A percentile compares a stretch with the other conserved stretches of the same genome.
These are phyloP conservation scores for Eugnorisma glareosa DNA, from an alignment of 2,888 invertebrate species.

Conservation along the genomic window DNA sequence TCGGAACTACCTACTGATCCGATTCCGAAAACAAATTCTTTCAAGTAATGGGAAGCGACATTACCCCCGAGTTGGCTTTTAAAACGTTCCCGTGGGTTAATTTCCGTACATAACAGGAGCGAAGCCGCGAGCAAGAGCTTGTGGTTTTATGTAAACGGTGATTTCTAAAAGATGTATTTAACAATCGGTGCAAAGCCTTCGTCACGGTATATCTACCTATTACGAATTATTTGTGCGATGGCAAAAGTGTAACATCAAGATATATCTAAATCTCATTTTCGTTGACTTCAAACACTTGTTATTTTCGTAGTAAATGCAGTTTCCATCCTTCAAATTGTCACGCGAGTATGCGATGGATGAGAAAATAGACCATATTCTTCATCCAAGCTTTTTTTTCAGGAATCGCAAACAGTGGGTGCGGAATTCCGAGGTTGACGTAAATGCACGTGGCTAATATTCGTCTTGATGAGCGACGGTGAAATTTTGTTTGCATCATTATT, in stretches of 20 bases:
- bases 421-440: constrained; percentile 52
- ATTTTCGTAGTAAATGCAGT: constrained; percentile 5
- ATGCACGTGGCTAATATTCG: constrained; percentile 23
- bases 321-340: constrained; percentile 24
- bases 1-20: too few species aligned
- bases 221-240: neutral
- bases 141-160: too few species aligned
- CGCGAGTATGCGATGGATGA: neutral
- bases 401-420: neutral
- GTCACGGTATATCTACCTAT: neutral
- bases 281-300: neutral
- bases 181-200: too few species aligned
- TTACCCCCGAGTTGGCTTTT: too few species aligned
- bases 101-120: too few species aligned
- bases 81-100: too few species aligned
- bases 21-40: too few species aligned
- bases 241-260: neutral
- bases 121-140: too few species aligned
- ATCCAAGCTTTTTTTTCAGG: constrained; percentile 25
- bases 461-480: neutral
- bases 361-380: constrained; percentile 35
- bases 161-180: neutral
- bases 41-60: too few species aligned
- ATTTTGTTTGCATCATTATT: constrained; percentile 21
- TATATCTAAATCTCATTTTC: neutral